Conservation (phyloP, 2,113 vertebrate genomes). For the Sterna hirundo region DNA sequence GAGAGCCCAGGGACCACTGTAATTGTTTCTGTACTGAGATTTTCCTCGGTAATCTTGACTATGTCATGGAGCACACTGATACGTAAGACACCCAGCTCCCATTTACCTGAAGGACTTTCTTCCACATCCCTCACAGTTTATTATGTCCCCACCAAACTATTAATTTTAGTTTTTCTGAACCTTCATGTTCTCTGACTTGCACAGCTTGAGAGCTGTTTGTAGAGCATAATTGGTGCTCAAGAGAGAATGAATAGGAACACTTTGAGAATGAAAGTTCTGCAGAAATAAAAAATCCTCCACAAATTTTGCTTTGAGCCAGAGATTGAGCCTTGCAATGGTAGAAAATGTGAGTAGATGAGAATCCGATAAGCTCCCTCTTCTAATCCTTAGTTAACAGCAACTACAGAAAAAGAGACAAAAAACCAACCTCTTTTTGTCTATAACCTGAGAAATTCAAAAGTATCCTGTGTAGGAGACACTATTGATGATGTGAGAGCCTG, state of each 20-base stretch:
- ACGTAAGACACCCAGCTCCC: background rate
- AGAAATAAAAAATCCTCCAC: background rate
- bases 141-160: background rate
- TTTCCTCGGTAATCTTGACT: background rate
- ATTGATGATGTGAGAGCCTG: background rate
- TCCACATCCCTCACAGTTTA: background rate
- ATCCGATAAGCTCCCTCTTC: background rate
- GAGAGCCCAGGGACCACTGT: background rate
- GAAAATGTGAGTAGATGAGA: background rate
- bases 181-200: background rate
- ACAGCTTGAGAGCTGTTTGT: background rate
- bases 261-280: background rate
- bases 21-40: background rate
- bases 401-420: background rate
- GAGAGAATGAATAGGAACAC: background rate
- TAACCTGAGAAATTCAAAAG: background rate
- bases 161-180: background rate
- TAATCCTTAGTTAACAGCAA: background rate
- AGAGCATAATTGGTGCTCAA: background rate
- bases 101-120: background rate
- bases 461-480: background rate
- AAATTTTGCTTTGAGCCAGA: background rate
- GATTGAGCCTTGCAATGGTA: background rate
- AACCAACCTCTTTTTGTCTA: background rate
- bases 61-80: background rate